Conservation (phyloP, 1,140 invertebrate species). For the Ectropis grisescens region DNA sequence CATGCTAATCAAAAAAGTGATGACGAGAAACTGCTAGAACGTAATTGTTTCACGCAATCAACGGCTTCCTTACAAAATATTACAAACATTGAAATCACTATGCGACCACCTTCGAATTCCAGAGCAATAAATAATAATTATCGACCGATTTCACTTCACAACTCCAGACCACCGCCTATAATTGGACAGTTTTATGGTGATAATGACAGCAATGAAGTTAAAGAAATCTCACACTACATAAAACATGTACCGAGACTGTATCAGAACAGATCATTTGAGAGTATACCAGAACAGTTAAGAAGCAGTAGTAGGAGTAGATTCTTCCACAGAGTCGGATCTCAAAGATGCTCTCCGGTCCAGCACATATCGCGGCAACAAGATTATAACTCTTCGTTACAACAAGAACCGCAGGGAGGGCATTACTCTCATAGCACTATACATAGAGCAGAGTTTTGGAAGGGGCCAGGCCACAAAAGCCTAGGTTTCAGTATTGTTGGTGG, state of each 20-base stretch:
- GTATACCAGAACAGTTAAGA: conserved; percentile 57
- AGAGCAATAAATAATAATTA: conserved; percentile 42
- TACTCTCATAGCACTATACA: conserved; percentile 43
- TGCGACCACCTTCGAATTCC: conserved; percentile 40
- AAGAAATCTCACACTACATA: conserved; percentile 55
- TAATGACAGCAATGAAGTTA: conserved; percentile 49
- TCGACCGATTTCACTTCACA: conserved; percentile 56
- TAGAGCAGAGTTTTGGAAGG: conserved; percentile 80
- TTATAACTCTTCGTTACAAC: conserved; percentile 22
- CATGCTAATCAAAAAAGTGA: conserved; percentile 62
- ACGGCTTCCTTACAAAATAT: conserved; percentile 61
- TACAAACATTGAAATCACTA: conserved; percentile 62
- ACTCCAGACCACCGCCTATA: conserved; percentile 29
- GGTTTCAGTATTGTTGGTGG: conserved; percentile 95
- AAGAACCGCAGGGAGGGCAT: conserved; percentile 26
- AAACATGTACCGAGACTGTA: conserved; percentile 55
- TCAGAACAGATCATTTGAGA: conserved; percentile 62
- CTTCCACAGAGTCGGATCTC: conserved; percentile 56
- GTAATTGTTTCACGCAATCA: conserved; percentile 37
- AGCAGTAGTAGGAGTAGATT: conserved; percentile 49
- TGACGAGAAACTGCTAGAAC: conserved; percentile 65
- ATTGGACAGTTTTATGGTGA: conserved; percentile 28
- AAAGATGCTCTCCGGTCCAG: conserved; percentile 32
- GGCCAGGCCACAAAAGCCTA: conserved; percentile 86
- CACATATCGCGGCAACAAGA: conserved; percentile 46